Evolutionary conservation across 2,888 invertebrate genomes (phyloP), one percentile per base, ranked within the genome.

Genomic region (Marasmarcha lunaedactyla): DNA sequence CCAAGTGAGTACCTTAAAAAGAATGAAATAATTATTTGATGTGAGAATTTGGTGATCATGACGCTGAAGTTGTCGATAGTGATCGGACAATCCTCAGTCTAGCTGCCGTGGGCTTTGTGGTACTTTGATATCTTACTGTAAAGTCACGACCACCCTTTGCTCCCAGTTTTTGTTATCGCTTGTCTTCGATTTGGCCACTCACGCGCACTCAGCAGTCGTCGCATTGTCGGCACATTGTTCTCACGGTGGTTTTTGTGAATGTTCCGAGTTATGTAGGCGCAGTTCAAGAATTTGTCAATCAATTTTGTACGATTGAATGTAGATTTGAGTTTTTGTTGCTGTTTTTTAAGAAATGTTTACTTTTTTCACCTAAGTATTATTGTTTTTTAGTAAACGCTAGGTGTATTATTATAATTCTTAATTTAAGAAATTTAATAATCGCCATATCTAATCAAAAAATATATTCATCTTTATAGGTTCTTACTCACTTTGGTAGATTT

Each of bases 241-340:
- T 72, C 72, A 72, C 72, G 72, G 61, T 61, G 50, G 57, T 71
- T 72, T 73, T 73, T 72, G 6, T 30, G 6, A 30, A 11, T 11
- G 20, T 20, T 20, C 20, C 4, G 20, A 20, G 7, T 20, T 20
- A 20, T 20, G 3, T 20, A 3, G 20, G 3, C 20, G 3, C 4
- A 3, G 7, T 20, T 20, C 20, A 20, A 3, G 20, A n/a, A n/a
- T n/a, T n/a, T n/a, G n/a, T n/a, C n/a, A n/a, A n/a, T n/a, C n/a
- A n/a, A n/a, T n/a, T n/a, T n/a, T n/a, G n/a, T n/a, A n/a, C n/a
- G n/a, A n/a, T n/a, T n/a, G n/a, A n/a, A n/a, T n/a, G n/a, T n/a
- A n/a, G n/a, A n/a, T n/a, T n/a, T n/a, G n/a, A n/a, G n/a, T n/a
- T n/a, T n/a, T n/a, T n/a, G n/a, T n/a, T n/a, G n/a, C n/a, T n/a